Base-by-base conservation (phyloP, 2,797 vertebrate species). In the Myotis pilosus region DNA sequence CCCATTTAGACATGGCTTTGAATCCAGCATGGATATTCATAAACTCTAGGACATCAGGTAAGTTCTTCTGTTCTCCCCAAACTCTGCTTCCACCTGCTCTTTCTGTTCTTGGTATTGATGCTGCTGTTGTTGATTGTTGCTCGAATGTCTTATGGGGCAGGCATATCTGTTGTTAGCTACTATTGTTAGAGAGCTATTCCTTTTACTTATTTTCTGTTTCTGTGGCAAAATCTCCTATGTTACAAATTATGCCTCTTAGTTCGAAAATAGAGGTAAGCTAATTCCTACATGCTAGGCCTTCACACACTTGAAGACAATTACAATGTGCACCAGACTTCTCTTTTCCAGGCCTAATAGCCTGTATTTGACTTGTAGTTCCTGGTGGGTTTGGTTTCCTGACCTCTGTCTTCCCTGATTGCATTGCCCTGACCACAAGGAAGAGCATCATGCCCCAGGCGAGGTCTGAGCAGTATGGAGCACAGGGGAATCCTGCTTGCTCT, bases 101-200 rank as follows among this genome's bases (percentile, higher is more conserved):
- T 33, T 55, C 47, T 41, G 3, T 11, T 30, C 0, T 8, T 82
- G 16, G 7, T 28, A 6, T 28, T n/a, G 28, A 8, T 20, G 44
- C 0, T 20, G 5, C 4, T 71, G 64, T 2, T 66, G 30, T 33
- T 33, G n/a, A 0, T n/a, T 8, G 0, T n/a, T 19, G 2, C 20
- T 74, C n/a, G 2, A 1, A 20, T 17, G 0, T 55, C 47, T 60
- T 6, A 0, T 2, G 25, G 8, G 36, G 20, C 53, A 64, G 22
- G 36, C 47, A 23, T 53, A 57, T 75, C 41, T 60, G 1, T 25
- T 12, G 5, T n/a, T 72, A 81, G 55, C 55, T 44, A n/a, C 71
- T 76, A 8, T 13, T 51, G 41, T 84, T 53, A 15, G 1, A 75
- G 66, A 87, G 20, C 25, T 19, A 16, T 28, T 33, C 22, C 20